A percentile compares a stretch with the other conserved stretches of the same genome.
Evolutionary conservation across 2,888 invertebrate species (phyloP).

Genomic region (Cantharis lateralis): DNA sequence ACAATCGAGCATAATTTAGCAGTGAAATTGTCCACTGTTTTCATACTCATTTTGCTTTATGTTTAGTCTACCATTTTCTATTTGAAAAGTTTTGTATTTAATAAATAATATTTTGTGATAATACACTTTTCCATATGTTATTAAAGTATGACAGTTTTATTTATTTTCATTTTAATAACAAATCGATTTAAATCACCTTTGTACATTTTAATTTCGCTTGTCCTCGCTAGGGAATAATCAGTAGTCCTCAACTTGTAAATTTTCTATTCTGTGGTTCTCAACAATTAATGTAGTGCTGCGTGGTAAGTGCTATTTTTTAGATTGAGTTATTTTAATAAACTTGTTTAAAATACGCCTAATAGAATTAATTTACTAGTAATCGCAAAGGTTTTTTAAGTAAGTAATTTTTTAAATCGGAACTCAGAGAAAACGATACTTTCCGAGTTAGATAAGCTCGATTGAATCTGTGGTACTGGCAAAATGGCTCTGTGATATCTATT

Average conservation of each 20-base stretch:
- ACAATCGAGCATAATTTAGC: constrained; percentile 63
- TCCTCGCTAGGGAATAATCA: not conserved
- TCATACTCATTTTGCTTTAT: constrained; percentile 39
- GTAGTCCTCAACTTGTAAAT: not conserved
- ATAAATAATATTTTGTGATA: not conserved
- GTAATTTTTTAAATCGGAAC: no score
- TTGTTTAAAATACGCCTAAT: no score
- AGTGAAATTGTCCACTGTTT: constrained; percentile 60
- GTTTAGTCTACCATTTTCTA: not conserved
- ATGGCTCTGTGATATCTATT: no score
- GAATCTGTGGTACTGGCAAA: no score
- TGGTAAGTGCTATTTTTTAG: no score
- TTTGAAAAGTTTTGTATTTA: not conserved
- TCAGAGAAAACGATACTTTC: no score
- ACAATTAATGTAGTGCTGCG: no score
- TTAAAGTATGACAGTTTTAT: not conserved
- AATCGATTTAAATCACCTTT: not conserved
- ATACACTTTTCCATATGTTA: not conserved
- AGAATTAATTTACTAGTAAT: no score
- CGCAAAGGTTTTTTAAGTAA: no score
- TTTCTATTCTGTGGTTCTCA: no score
- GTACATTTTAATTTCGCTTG: not conserved
- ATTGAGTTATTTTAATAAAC: no score
- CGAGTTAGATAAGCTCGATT: no score
- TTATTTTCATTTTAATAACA: not conserved